Evolutionary conservation across 2,888 invertebrate genomes (phyloP), one percentile per base, ranked within the genome.

Genomic region (Pantelozetes paolii): DNA sequence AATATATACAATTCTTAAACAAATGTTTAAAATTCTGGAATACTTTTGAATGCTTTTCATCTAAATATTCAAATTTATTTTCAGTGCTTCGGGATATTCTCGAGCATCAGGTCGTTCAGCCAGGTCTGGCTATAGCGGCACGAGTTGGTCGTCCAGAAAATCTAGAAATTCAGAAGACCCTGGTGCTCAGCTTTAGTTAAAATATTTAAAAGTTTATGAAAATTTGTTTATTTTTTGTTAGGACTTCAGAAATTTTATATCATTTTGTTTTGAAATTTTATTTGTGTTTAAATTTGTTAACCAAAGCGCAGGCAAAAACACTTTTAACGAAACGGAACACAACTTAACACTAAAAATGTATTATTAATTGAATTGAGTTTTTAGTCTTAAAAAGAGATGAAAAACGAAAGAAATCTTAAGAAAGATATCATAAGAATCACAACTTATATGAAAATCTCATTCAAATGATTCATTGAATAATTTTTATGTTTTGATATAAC

Each of bases 81-180:
- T 30, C 15, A 74, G 74, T n/a, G 62, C 48, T 26, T 77, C 78
- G 11, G 77, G 78, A n/a, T 76, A 75, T 71, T 78, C 78, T 20
- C 72, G 77, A 40, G 78, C 75, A 18, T 78, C 78, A 13, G 77
- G 77, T 50, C 77, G 76, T 23, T 75, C 75, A 18, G 67, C 50
- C 23, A 57, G 69, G 9, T 74, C 74, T 20, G 70, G 50, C 0
- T 75, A 71, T 54, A 75, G 74, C 23, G 76, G 76, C 18, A 78
- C 78, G 23, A 78, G 77, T 73, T 78, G 78, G 78, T 78, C 77
- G 23, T 78, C 78, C 2, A 69, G 72, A n/a, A 75, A 74, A 59
- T 75, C 75, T 3, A 50, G 64, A 62, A 57, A 73, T 23, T 73
- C 75, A 15, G 54, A 50, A 13, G 57, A 71, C 28, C 54, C 57